These are phyloP conservation scores for Macaria liturata DNA, from an alignment of 2,888 invertebrate genomes.

Conservation along the genomic window DNA sequence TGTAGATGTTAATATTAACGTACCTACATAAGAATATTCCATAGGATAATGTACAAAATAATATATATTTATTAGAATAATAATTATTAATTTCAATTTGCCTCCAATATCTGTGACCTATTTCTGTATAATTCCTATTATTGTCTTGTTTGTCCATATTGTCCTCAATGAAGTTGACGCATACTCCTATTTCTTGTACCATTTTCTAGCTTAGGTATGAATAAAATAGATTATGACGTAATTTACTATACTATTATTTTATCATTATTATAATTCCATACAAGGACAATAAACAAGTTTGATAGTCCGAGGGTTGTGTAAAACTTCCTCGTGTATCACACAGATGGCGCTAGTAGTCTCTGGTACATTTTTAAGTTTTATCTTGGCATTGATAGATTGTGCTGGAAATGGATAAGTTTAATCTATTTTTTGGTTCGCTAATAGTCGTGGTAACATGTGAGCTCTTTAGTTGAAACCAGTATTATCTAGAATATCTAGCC, in stretches of 20 bases:
- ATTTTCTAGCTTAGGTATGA: neutral
- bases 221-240: constrained; percentile 39
- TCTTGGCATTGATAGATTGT: constrained; percentile 17
- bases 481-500: constrained; percentile 1
- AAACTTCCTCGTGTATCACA: constrained; percentile 32
- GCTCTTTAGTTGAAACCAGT: neutral
- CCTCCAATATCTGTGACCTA: constrained; percentile 3
- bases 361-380: constrained; percentile 4
- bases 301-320: constrained; percentile 3
- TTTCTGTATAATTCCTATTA: constrained; percentile 22
- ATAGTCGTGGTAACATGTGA: no score
- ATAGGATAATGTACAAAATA: constrained; percentile 1
- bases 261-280: constrained; percentile 16
- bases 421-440: neutral
- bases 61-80: neutral
- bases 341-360: constrained; percentile 54
- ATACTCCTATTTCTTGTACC: constrained; percentile 21
- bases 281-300: constrained; percentile 14
- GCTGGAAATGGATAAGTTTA: neutral
- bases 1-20: neutral
- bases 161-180: constrained; percentile 31
- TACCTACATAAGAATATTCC: neutral
- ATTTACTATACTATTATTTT: constrained; percentile 14
- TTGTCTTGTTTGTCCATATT: constrained; percentile 16
- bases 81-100: neutral